Evolutionary conservation across 2,113 vertebrate genomes (phyloP).

Genomic region (Penelope pileata): DNA sequence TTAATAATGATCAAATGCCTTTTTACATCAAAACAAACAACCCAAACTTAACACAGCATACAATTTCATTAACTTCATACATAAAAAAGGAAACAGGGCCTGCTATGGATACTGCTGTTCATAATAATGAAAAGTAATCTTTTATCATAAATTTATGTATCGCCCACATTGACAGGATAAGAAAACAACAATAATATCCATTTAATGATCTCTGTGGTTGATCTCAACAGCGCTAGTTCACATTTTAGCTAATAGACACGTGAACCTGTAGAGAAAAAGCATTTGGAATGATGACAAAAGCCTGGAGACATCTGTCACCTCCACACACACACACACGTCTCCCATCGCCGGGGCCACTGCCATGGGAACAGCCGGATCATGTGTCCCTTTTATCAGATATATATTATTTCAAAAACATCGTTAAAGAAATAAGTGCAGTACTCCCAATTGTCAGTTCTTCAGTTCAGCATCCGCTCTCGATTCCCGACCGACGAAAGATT

Average conservation of each 20-base stretch:
- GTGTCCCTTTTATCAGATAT: not conserved
- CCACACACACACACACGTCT: not conserved
- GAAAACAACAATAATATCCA: not conserved
- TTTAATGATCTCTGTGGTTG: not conserved
- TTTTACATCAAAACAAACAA: conserved; percentile 8
- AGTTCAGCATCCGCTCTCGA: not conserved
- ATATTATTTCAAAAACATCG: not conserved
- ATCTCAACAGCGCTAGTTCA: not conserved
- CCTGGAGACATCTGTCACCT: not conserved
- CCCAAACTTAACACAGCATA: not conserved
- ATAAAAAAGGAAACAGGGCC: not conserved
- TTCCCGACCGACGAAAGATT: not conserved
- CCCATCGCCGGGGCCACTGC: not conserved
- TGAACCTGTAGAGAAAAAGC: accelerated
- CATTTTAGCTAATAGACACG: not conserved
- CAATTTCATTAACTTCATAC: not conserved
- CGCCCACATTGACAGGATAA: not conserved
- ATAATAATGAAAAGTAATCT: not conserved
- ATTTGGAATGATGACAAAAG: not conserved
- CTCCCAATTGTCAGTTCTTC: not conserved
- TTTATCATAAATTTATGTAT: not conserved
- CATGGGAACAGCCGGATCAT: accelerated
- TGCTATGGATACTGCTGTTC: not conserved
- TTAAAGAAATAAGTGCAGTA: not conserved
- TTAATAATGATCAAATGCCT: not conserved